Evolutionary conservation across 2,888 invertebrate genomes (phyloP).

Genomic region (Tetropium fuscum): DNA sequence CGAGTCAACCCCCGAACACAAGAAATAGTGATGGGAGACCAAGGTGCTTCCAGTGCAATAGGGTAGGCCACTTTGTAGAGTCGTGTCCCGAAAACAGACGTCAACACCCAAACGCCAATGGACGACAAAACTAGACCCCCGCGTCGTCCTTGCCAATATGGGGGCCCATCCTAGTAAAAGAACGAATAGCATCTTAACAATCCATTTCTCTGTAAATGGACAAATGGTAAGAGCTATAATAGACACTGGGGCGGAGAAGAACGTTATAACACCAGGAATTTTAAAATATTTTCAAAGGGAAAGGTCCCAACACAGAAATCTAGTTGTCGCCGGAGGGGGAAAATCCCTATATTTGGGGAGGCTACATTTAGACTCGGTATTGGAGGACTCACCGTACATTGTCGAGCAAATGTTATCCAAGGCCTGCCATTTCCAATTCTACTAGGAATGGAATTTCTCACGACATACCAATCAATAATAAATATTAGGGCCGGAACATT

Average conservation of each 20-base stretch:
- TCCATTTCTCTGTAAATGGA: neutral
- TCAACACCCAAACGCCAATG: conserved; percentile 6
- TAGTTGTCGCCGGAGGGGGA: neutral
- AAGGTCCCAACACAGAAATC: neutral
- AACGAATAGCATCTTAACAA: neutral
- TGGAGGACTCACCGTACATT: neutral
- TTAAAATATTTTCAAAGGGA: neutral
- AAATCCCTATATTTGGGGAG: neutral
- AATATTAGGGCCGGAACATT: neutral
- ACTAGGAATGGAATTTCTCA: neutral
- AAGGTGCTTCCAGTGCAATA: conserved; percentile 17
- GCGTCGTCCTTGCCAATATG: conserved; percentile 6
- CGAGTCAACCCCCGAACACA: conserved; percentile 9
- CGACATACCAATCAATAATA: neutral
- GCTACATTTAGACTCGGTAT: neutral
- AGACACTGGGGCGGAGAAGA: conserved; percentile 3
- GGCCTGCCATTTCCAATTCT: neutral
- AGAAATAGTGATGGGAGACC: conserved; percentile 10
- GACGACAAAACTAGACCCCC: conserved; percentile 5
- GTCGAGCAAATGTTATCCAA: neutral
- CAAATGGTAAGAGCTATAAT: neutral
- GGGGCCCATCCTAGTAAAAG: neutral
- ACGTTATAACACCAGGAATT: neutral
- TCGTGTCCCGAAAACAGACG: neutral
- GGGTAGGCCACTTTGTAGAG: conserved; percentile 2